These are phyloP conservation scores for Ceuthmochares aereus DNA, from an alignment of 2,113 vertebrate species.

Conservation along the genomic window DNA sequence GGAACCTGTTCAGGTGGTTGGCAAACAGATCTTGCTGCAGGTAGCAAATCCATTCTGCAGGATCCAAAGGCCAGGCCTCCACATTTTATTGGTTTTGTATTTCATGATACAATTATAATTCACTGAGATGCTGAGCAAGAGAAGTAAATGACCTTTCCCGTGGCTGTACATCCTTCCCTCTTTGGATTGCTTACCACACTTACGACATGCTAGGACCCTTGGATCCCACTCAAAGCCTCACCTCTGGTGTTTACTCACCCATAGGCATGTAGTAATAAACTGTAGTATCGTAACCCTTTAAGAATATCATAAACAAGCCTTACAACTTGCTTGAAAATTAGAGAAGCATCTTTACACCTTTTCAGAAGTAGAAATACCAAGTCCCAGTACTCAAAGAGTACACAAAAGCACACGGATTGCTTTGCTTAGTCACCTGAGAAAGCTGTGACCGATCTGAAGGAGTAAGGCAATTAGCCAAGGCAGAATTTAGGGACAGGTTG, in stretches of 20 bases:
- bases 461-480: not conserved
- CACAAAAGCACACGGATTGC: not conserved
- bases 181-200: not conserved
- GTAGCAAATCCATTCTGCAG: slow-evolving; percentile 17
- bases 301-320: not conserved
- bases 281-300: not conserved
- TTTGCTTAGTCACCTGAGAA: not conserved
- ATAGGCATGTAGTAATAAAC: not conserved
- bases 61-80: not conserved
- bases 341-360: not conserved
- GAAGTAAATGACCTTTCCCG: not conserved
- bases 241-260: not conserved
- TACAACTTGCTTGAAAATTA: not conserved
- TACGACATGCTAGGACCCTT: not conserved
- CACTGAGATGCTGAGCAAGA: not conserved
- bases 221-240: not conserved
- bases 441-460: not conserved
- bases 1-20: slow-evolving; percentile 34
- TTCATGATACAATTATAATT: slow-evolving; percentile 13
- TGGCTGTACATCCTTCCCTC: not conserved
- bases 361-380: not conserved
- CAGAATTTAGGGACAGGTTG: not conserved
- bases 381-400: not conserved
- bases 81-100: not conserved
- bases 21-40: not conserved